phyloP scores from a whole-genome alignment of 2,113 vertebrate species.

The Leptosomus discolor region DNA sequence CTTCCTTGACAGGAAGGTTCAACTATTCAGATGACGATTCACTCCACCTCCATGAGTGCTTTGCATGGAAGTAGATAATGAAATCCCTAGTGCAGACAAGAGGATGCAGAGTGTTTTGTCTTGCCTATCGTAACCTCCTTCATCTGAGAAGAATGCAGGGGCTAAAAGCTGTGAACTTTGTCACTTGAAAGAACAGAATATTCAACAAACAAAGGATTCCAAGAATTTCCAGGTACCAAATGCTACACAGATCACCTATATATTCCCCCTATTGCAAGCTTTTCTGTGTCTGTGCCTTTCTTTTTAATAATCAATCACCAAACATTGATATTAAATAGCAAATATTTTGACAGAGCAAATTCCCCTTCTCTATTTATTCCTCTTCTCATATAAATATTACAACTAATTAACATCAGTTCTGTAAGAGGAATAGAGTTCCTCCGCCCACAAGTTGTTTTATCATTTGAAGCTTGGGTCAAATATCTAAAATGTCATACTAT shows the following conservation, averaged over 20 bases:
- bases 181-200: not conserved
- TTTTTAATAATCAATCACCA: constrained; percentile 10
- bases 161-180: not conserved
- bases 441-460: constrained; percentile 23
- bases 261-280: not conserved
- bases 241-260: not conserved
- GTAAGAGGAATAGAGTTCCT: constrained; percentile 5
- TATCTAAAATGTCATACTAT: constrained; percentile 56
- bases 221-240: not conserved
- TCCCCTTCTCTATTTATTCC: not conserved
- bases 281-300: not conserved
- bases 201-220: not conserved
- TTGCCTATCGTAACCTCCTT: not conserved
- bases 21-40: not conserved
- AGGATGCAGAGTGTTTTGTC: not conserved
- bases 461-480: constrained; percentile 51
- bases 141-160: not conserved
- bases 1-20: not conserved
- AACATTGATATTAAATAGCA: constrained; percentile 15
- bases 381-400: constrained; percentile 40
- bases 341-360: constrained; percentile 54
- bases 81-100: not conserved
- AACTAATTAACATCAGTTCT: constrained; percentile 59
- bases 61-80: not conserved
- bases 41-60: not conserved